A percentile compares a stretch with the other conserved stretches of the same genome.
Conservation (phyloP, 2,888 invertebrate genomes). For the Melieria omissa region DNA sequence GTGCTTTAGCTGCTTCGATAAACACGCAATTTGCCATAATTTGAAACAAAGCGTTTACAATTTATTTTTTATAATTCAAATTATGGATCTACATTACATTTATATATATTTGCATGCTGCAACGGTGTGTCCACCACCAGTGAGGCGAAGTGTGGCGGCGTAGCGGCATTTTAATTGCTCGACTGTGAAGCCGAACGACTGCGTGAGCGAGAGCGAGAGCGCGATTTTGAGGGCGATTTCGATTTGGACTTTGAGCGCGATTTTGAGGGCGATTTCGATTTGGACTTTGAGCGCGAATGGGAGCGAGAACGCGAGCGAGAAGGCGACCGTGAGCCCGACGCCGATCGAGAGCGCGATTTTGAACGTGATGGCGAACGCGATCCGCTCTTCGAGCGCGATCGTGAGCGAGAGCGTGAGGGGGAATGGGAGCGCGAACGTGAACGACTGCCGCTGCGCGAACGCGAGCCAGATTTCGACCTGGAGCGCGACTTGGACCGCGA, state of each 20-base stretch:
- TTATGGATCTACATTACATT: too few relatives aligned
- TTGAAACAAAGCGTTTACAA: too few relatives aligned
- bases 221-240: constrained; percentile 64
- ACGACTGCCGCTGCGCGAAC: constrained; percentile 46
- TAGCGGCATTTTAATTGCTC: constrained; percentile 43
- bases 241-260: constrained; percentile 64
- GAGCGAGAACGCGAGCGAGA: constrained; percentile 54
- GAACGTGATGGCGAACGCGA: constrained; percentile 47
- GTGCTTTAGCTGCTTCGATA: too few relatives aligned
- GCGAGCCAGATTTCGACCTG: constrained; percentile 43
- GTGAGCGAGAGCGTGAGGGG: constrained; percentile 52
- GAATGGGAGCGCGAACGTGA: constrained; percentile 59
- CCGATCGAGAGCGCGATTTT: constrained; percentile 56
- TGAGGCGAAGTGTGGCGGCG: too few relatives aligned
- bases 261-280: constrained; percentile 53
- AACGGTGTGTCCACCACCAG: too few relatives aligned
- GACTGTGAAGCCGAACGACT: constrained; percentile 54
- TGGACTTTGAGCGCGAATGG: constrained; percentile 45
- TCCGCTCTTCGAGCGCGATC: constrained; percentile 50
- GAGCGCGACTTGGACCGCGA: constrained; percentile 41
- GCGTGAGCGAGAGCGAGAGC: constrained; percentile 57
- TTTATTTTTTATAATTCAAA: too few relatives aligned
- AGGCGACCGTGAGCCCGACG: constrained; percentile 61
- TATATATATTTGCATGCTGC: too few relatives aligned
- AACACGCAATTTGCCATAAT: too few relatives aligned